These are phyloP conservation scores for Epinotia ramella DNA, from an alignment of 2,888 invertebrate species.

Conservation along the genomic window DNA sequence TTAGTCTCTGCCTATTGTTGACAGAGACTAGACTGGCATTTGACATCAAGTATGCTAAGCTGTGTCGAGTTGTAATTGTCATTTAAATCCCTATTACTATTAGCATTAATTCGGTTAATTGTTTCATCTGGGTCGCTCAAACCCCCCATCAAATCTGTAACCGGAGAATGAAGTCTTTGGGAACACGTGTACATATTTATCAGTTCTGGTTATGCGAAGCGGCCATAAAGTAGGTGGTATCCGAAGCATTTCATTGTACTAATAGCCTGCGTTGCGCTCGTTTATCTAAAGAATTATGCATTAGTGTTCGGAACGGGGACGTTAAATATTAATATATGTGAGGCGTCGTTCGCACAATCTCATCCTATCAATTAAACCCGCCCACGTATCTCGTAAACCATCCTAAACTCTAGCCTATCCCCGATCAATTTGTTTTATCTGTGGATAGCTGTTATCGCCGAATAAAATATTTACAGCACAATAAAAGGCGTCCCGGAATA, in stretches of 20 bases:
- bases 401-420: constrained; percentile 66
- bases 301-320: constrained; percentile 63
- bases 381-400: constrained; percentile 76
- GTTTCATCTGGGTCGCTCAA: background rate
- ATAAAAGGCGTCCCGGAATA: constrained; percentile 78
- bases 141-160: constrained; percentile 10
- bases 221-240: constrained; percentile 33
- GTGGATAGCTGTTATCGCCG: constrained; percentile 71
- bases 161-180: constrained; percentile 30
- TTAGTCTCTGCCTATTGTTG: background rate
- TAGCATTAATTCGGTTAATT: constrained; percentile 6
- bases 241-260: constrained; percentile 50
- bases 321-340: constrained; percentile 75
- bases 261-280: constrained; percentile 49
- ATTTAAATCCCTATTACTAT: constrained; percentile 19
- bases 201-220: constrained; percentile 33
- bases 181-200: constrained; percentile 18
- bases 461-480: constrained; percentile 83
- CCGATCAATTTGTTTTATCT: constrained; percentile 83
- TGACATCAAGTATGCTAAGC: constrained; percentile 15
- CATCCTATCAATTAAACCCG: constrained; percentile 74
- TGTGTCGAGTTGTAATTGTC: constrained; percentile 13
- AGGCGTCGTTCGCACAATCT: constrained; percentile 73
- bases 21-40: constrained; percentile 22
- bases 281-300: constrained; percentile 67